These are phyloP conservation scores for Nettapus auritus DNA, from an alignment of 2,113 vertebrate genomes.

Conservation along the genomic window DNA sequence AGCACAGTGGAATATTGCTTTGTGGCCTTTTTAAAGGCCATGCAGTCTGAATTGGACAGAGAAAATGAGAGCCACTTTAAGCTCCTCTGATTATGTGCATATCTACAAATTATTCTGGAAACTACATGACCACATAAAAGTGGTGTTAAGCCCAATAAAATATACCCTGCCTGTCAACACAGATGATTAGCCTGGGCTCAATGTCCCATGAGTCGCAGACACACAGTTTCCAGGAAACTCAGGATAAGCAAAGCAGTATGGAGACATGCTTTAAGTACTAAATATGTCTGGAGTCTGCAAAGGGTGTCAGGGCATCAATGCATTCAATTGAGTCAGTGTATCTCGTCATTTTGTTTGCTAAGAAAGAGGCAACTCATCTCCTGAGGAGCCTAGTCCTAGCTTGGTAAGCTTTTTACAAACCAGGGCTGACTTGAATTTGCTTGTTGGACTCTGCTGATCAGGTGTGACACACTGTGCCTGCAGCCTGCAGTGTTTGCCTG, in stretches of 20 bases:
- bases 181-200: background rate
- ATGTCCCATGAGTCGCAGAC: background rate
- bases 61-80: background rate
- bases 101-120: background rate
- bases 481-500: rapidly evolving
- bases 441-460: background rate
- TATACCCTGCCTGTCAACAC: background rate
- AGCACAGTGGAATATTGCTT: slow-evolving; percentile 13
- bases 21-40: background rate
- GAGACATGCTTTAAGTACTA: background rate
- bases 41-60: background rate
- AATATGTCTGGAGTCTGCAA: background rate
- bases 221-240: background rate
- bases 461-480: background rate
- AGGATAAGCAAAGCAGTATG: background rate
- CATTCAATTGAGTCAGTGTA: rapidly evolving
- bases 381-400: background rate
- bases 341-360: background rate
- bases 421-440: background rate
- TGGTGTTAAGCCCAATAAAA: slow-evolving; percentile 1
- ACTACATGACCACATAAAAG: background rate
- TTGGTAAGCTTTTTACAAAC: background rate
- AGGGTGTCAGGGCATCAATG: background rate
- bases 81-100: background rate
- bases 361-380: background rate